Evolutionary conservation across 2,888 invertebrate genomes (phyloP), one percentile per base, ranked within the genome.

Genomic region (Nemotelus pantherinus): DNA sequence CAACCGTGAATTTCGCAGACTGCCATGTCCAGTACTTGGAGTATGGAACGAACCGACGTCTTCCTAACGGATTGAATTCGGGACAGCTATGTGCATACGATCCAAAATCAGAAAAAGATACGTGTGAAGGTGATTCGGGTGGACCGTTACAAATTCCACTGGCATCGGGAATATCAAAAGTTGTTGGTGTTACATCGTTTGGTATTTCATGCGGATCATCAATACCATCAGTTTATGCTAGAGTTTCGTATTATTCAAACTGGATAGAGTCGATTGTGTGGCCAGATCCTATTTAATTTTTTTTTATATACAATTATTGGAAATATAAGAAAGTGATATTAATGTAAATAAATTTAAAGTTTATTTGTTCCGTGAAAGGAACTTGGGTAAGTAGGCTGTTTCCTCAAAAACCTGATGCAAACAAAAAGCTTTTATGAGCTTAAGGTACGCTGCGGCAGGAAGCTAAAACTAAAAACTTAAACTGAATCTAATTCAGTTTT

Each of bases 111-210:
- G 70, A 70, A 2, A 82, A 79, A 76, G 86, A 86, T 77, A 83
- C 86, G 6, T 86, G 86, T 53, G 80, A 82, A 65, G 86, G 86
- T 2, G 86, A 86, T 70, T 85, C 85, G 0, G 86, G 86, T 2
- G 86, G 86, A 0, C 86, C 86, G 1, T 77, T 86, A 55, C 82
- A 83, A 63, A 68, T 82, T 2, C 81, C 83, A 0, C 6, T 68
- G 25, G 80, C 80, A 2, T 55, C 44, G 43, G 78, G 78, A 9
- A 77, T 82, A 2, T 85, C 82, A 68, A 82, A 80, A 47, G 78
- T 86, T 39, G 72, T 85, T 68, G 87, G 86, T 3, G 67, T 87
- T 2, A 83, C 85, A 55, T 84, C 84, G 4, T 81, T 84, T 7
- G 87, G 87, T 3, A 83, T 84, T 10, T 53, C 57, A 58, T 86